phyloP scores from a whole-genome alignment of 1,140 invertebrate genomes.

The Caligus rogercresseyi region DNA sequence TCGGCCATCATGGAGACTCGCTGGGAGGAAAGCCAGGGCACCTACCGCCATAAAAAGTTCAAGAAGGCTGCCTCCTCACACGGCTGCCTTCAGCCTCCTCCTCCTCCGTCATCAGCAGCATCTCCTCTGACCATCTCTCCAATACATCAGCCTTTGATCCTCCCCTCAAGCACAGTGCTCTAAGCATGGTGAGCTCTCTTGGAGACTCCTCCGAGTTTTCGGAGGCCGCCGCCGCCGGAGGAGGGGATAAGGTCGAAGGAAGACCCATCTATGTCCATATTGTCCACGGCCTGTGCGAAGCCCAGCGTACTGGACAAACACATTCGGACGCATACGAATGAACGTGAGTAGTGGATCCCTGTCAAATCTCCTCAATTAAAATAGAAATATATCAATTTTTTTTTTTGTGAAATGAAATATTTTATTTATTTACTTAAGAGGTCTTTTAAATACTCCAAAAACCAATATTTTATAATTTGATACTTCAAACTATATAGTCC shows the following conservation, averaged over 20 bases:
- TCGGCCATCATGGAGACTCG: conserved; percentile 9
- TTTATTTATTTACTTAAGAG: too few species aligned
- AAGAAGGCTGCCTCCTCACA: conserved; percentile 40
- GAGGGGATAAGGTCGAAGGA: conserved; percentile 27
- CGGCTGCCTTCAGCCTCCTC: conserved; percentile 14
- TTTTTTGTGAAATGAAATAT: too few species aligned
- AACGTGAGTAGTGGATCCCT: too few species aligned
- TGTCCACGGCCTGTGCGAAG: conserved; percentile 74
- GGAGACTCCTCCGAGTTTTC: too few species aligned
- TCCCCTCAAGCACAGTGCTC: not conserved
- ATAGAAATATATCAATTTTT: too few species aligned
- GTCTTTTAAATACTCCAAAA: too few species aligned
- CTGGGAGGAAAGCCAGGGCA: conserved; percentile 21
- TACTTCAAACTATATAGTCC: too few species aligned
- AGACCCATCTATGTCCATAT: conserved; percentile 55
- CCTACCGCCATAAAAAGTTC: conserved; percentile 72
- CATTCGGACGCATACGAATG: conserved; percentile 76
- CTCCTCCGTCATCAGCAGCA: conserved; percentile 12
- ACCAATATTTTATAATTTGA: too few species aligned
- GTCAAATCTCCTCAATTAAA: too few species aligned
- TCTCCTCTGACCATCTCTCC: not conserved
- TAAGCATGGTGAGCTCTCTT: not conserved
- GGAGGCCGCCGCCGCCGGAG: too few species aligned
- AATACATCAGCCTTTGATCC: not conserved
- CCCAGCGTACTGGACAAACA: conserved; percentile 86